Base-by-base conservation (phyloP, 2,888 invertebrate genomes). In the Caenorhabditis macrosperma region DNA sequence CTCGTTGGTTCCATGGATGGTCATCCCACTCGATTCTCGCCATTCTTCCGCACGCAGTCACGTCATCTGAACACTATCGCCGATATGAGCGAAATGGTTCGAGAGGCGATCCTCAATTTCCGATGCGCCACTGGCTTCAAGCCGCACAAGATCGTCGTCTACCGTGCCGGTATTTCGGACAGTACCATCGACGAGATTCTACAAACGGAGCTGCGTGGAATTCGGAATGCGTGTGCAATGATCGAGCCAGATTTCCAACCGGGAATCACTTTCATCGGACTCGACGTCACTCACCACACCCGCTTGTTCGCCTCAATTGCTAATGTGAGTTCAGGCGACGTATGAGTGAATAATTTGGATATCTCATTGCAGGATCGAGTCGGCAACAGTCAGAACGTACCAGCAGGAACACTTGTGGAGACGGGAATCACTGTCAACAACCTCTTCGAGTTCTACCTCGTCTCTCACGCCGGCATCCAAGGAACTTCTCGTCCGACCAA, bases 401-500 rank as follows among this genome's bases (percentile, higher is more conserved):
- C 80, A 33, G 80, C 80, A 1, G 80, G 80, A 38, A 80, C 80
- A 1, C 17, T 80, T 4, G 76, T 80, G 10, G 80, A 80, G 28
- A 76, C 80, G 2, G 80, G 75, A 22, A 71, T 80, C 38, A 80
- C 76, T 15, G 68, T 74, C 41, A 80, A 80, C 54, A 72, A 69
- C 28, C 28, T 48, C 1, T 80, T 76, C 52, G 80, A 80, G 28
- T 80, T 80, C 63, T 80, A 60, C 22, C 71, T 80, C 0, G 80
- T 80, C 22, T 76, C 80, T 2, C 80, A 80, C 22, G 75, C 80
- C 4, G 80, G 80, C n/a, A 76, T 80, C 35, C 75, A 80, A 80
- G n/a, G n/a, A n/a, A n/a, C 79, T 12, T 79, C 79, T 17, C 75
- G 79, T 6, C 79, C 79, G 26, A 80, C 80, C 7, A 76, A 67